Percentiles rank a stretch among this genome's conserved stretches.
Evolutionary conservation across 2,113 vertebrate species (phyloP).

Genomic region (Eolophus roseicapilla): DNA sequence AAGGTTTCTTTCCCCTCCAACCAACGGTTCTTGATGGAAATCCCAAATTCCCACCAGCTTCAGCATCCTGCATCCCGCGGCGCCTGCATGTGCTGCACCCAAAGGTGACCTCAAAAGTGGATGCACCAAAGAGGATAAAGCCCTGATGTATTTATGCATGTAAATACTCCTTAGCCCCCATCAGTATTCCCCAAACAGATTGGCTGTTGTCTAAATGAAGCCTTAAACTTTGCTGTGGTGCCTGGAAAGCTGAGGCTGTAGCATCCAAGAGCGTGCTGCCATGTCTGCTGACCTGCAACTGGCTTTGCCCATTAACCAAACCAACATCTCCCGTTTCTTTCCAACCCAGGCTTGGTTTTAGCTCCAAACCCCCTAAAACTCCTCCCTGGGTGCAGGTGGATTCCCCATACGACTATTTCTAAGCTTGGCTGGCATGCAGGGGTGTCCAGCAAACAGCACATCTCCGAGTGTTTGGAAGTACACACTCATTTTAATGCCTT

Average conservation of each 20-base stretch:
- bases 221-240: background rate
- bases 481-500: accelerated
- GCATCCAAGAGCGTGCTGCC: accelerated
- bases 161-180: background rate
- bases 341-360: background rate
- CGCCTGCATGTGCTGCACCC: accelerated
- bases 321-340: accelerated
- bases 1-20: background rate
- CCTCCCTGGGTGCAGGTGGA: background rate
- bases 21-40: background rate
- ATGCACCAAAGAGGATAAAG: background rate
- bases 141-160: accelerated
- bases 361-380: background rate
- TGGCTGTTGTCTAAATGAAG: background rate
- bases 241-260: accelerated
- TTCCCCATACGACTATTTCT: background rate
- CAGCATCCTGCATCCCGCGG: accelerated
- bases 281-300: background rate
- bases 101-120: background rate
- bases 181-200: accelerated
- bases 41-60: background rate
- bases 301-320: accelerated
- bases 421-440: accelerated
- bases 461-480: background rate
- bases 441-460: accelerated